Base-by-base conservation (phyloP, 2,888 invertebrate genomes). In the Polydrusus cervinus region DNA sequence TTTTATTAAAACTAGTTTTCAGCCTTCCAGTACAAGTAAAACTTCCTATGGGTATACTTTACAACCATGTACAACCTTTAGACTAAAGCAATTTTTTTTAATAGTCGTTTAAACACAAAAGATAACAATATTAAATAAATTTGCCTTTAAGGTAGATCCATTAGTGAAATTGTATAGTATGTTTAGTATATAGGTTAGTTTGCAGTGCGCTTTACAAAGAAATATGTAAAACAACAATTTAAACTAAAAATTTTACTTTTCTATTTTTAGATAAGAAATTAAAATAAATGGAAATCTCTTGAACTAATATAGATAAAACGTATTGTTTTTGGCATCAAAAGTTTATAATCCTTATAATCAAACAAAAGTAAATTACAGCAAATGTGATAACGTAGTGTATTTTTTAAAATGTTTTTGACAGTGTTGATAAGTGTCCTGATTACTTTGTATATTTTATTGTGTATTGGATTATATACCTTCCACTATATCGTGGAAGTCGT, bases 401-500 rank as follows among this genome's bases (percentile, higher is more conserved):
- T 18, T 53, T 65, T 47, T 20, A 74, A 76, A 75, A 87, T 86
- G 86, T 80, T 86, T 78, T 78, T 84, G 69, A 85, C 83, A 38
- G 80, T 85, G 74, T 78, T 84, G 51, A 79, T 79, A 30, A 84
- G 84, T 81, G 82, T 82, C 13, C 69, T 82, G 45, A 76, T 84
- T 20, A 82, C 84, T 30, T 79, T 85, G 49, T 87, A 87, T 87
- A 80, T 86, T 69, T 71, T 87, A 62, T 83, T 86, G 65, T 84
- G 84, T 64, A 74, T 82, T 16, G 81, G 82, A 71, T 78, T 86
- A 60, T 87, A 84, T 78, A 69, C 75, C 3, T 90, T 79, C 88
- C 89, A 83, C 82, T 90, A 90, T 82, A 88, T 91, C 87, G 87
- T 91, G 60, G 91, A 91, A 81, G 91, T 90, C 82, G 88, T 91